Base-by-base conservation (phyloP, 2,113 vertebrate genomes). In the Phrynosoma blainvillii region DNA sequence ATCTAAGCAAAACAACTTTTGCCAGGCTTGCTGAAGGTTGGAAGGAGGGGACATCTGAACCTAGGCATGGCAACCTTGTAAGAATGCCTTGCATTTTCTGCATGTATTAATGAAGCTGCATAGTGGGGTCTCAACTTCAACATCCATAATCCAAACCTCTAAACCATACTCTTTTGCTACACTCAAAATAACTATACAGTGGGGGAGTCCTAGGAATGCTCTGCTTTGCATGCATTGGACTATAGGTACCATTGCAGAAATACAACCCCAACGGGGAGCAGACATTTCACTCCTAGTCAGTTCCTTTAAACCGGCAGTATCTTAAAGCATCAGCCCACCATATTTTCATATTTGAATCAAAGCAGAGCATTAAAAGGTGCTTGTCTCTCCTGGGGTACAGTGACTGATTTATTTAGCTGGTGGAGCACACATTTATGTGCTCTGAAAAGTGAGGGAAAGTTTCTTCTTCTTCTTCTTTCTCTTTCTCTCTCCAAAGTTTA, bases 281-380 rank as follows among this genome's bases (percentile, higher is more conserved):
- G 14, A 36, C 32, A 56, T 32, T 65, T 42, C 32, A 52, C 27
- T 32, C 36, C 59, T 82, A 47, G 68, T 40, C 73, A 42, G 23
- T 25, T 36, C 6, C 9, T 54, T 75, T 16, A 47, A 30, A 16
- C 25, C n/a, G 10, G 32, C 56, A 47, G 30, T 9, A 11, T 66
- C 56, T 52, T 52, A 78, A 76, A 13, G 73, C 13, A 30, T 2
- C 84, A 65, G 13, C 20, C 84, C 21, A 0, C 21, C 62, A 0
- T 25, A 56, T 66, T 73, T 84, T 77, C 32, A 81, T 36, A 36
- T 36, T 36, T 36, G 36, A 0, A 9, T 0, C 1, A 73, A 25
- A 47, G 66, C 3, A 16, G 2, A 5, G 0, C 0, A 0, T 84
- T 40, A 1, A 0, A 0, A n/a, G 66, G 32, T 23, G 8, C 0